Evolutionary conservation across 2,797 vertebrate species (phyloP), one percentile per base, ranked within the genome.

Genomic region (Etheostoma nigrum): DNA sequence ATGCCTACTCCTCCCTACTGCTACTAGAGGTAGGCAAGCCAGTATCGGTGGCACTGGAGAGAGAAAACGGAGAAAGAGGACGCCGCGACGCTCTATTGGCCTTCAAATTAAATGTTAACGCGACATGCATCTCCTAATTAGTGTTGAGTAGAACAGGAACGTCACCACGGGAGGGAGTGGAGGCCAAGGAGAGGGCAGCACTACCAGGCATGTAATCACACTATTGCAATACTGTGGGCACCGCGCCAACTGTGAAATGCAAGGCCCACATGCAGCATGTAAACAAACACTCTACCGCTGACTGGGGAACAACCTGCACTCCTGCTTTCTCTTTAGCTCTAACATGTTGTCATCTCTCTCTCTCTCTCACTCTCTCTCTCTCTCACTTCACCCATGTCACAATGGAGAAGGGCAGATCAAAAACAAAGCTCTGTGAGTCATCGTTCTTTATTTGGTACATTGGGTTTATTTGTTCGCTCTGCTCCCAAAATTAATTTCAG

Each of bases 21-120:
- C 68, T 68, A 14, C 1, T 76, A 68, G 69, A 84, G 66, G 55
- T 36, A 58, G 61, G 58, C 76, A 70, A 68, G 70, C 5, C 23
- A 19, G 44, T 52, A 60, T 72, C 62, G 25, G 74, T 53, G 67
- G 61, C 66, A 58, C 67, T 14, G 69, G 27, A 67, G 81, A 73
- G 72, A 54, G 57, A 44, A 59, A 71, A 74, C 55, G 58, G 53
- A 73, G 83, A 71, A 52, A 79, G 82, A 85, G 77, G 76, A 74
- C n/a, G 77, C 74, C 7, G 79, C 6, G 58, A 84, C 78, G 93
- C 92, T 94, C 90, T 87, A 86, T 72, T 93, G 93, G 90, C 90
- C 93, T 91, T 93, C 85, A 94, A 94, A 95, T 94, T 95, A 92
- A 95, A 95, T 94, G 93, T 93, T 95, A 95, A 95, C 87, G 90